Evolutionary conservation across 2,888 invertebrate species (phyloP).

Genomic region (Synergus itoensis): DNA sequence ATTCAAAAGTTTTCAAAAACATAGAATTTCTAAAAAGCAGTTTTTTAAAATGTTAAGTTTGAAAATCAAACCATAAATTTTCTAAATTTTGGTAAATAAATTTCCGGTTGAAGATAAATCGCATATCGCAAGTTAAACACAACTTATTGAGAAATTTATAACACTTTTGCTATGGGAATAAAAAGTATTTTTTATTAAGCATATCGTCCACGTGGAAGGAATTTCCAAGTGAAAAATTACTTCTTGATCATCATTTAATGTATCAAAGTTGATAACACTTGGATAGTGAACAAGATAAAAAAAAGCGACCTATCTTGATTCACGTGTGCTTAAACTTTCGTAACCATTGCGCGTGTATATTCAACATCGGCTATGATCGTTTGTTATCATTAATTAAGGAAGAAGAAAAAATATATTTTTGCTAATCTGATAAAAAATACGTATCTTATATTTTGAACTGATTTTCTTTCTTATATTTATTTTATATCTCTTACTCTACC

Average conservation of each 20-base stretch:
- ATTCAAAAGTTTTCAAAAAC: neutral
- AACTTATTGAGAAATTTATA: too few relatives aligned
- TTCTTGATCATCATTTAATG: neutral
- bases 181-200: neutral
- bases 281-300: slow-evolving; percentile 17
- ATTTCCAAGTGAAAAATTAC: neutral
- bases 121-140: neutral
- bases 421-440: neutral
- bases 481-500: too few relatives aligned
- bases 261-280: slow-evolving; percentile 11
- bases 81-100: too few relatives aligned
- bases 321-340: slow-evolving; percentile 31
- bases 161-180: too few relatives aligned
- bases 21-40: too few relatives aligned
- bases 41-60: too few relatives aligned
- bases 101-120: too few relatives aligned
- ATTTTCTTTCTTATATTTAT: too few relatives aligned
- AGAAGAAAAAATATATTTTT: neutral
- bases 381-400: neutral
- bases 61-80: too few relatives aligned
- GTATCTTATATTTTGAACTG: too few relatives aligned
- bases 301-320: slow-evolving; percentile 32
- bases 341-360: neutral
- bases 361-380: neutral
- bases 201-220: slow-evolving; percentile 6